These are phyloP conservation scores for Calosoma granatense DNA, from an alignment of 1,140 invertebrate species.

Conservation along the genomic window DNA sequence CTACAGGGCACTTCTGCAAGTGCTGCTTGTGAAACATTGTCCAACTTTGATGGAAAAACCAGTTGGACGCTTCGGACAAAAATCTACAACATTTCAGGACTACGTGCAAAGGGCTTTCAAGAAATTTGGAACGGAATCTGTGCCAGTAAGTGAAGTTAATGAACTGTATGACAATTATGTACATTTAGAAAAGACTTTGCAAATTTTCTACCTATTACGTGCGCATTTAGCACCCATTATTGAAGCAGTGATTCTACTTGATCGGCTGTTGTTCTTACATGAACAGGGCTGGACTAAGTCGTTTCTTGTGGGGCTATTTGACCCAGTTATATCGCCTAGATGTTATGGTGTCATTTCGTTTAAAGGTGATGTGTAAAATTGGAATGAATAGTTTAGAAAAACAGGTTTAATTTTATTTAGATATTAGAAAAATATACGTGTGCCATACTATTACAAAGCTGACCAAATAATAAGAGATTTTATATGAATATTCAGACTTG, in stretches of 20 bases:
- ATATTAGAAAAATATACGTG: too few species aligned
- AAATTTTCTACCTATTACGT: constrained; percentile 72
- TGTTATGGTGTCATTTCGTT: constrained; percentile 60
- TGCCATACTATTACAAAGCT: too few species aligned
- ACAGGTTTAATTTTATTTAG: not conserved
- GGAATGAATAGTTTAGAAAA: too few species aligned
- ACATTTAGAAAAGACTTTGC: constrained; percentile 49
- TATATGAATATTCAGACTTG: too few species aligned
- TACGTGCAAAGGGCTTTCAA: constrained; percentile 53
- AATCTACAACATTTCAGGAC: constrained; percentile 47
- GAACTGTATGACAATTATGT: constrained; percentile 37
- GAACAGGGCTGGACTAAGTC: constrained; percentile 53
- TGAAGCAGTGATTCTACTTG: constrained; percentile 74
- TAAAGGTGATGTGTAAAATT: constrained; percentile 22
- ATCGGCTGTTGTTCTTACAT: constrained; percentile 69
- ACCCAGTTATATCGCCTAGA: constrained; percentile 64
- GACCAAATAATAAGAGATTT: too few species aligned
- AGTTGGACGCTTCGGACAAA: constrained; percentile 39
- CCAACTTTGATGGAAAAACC: constrained; percentile 36
- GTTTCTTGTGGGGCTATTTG: constrained; percentile 62
- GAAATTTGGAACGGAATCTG: constrained; percentile 37
- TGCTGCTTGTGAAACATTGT: constrained; percentile 38
- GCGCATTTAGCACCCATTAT: constrained; percentile 71
- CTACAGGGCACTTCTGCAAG: constrained; percentile 64
- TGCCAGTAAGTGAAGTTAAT: constrained; percentile 33